Percentiles rank a stretch among this genome's conserved stretches.
These are phyloP conservation scores for Ridgeia piscesae DNA, from an alignment of 1,140 invertebrate genomes.

Conservation along the genomic window DNA sequence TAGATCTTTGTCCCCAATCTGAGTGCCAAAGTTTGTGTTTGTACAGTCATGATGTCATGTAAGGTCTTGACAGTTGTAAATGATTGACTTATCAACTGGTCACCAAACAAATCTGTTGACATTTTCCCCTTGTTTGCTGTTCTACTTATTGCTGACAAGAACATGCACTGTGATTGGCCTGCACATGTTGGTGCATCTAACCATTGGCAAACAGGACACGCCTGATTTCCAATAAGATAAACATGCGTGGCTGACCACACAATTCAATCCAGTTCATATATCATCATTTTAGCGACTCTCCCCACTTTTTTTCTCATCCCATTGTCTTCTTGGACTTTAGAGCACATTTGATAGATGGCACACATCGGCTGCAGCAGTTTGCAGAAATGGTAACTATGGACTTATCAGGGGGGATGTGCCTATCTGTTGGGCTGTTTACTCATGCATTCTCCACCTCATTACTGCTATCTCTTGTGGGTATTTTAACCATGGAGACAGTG, in stretches of 20 bases:
- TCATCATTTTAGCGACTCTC: background rate
- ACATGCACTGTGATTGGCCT: background rate
- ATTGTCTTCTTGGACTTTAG: background rate
- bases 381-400: background rate
- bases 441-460: background rate
- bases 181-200: background rate
- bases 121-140: background rate
- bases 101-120: background rate
- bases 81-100: background rate
- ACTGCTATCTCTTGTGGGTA: conserved; percentile 2
- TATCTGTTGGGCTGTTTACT: background rate
- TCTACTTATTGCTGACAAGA: background rate
- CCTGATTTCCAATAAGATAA: background rate
- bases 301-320: background rate
- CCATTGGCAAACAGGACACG: too few species aligned
- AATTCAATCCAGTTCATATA: background rate
- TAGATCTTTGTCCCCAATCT: background rate
- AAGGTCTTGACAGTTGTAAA: background rate
- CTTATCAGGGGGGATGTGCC: background rate
- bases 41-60: background rate
- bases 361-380: background rate
- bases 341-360: background rate
- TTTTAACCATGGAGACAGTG: background rate
- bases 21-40: background rate
- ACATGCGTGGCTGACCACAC: background rate